A percentile compares a stretch with the other conserved stretches of the same genome.
Conservation (phyloP, 2,113 vertebrate species). For the Microtus richardsoni region DNA sequence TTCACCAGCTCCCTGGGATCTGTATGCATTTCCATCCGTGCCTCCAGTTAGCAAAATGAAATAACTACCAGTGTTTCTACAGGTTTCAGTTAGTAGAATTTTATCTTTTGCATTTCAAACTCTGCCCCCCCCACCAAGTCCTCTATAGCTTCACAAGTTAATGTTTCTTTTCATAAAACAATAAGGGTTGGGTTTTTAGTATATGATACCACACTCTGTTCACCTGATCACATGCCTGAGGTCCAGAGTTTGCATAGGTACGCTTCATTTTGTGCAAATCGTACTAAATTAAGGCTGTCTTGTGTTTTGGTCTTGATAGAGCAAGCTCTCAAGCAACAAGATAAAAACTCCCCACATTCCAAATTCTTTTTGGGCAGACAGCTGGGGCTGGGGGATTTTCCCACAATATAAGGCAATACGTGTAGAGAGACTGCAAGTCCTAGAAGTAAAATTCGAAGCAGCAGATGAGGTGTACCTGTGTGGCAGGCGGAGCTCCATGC, state of each 20-base stretch:
- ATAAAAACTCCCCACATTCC: slow-evolving; percentile 74
- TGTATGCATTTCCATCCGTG: slow-evolving; percentile 49
- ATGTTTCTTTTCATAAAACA: slow-evolving; percentile 61
- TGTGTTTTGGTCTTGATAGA: slow-evolving; percentile 66
- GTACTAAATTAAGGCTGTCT: slow-evolving; percentile 84
- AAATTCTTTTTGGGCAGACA: slow-evolving; percentile 72
- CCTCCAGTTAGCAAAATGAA: slow-evolving; percentile 63
- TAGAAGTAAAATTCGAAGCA: slow-evolving; percentile 61
- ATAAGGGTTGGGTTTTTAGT: neutral
- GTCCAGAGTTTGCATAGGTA: slow-evolving; percentile 82
- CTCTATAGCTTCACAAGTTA: slow-evolving; percentile 50
- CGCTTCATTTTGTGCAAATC: slow-evolving; percentile 83
- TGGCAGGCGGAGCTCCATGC: neutral
- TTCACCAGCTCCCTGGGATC: slow-evolving; percentile 25
- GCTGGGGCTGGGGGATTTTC: slow-evolving; percentile 66
- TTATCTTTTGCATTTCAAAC: slow-evolving; percentile 1
- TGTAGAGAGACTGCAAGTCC: slow-evolving; percentile 57
- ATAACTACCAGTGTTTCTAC: slow-evolving; percentile 67
- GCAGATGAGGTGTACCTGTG: neutral
- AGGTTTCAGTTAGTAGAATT: slow-evolving; percentile 60
- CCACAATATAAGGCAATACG: slow-evolving; percentile 78
- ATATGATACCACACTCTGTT: slow-evolving; percentile 64
- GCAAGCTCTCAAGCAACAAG: slow-evolving; percentile 75
- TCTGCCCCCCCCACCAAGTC: neutral
- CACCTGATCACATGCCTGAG: slow-evolving; percentile 68